These are phyloP conservation scores for Lycia hirtaria DNA, from an alignment of 2,888 invertebrate species.

Conservation along the genomic window DNA sequence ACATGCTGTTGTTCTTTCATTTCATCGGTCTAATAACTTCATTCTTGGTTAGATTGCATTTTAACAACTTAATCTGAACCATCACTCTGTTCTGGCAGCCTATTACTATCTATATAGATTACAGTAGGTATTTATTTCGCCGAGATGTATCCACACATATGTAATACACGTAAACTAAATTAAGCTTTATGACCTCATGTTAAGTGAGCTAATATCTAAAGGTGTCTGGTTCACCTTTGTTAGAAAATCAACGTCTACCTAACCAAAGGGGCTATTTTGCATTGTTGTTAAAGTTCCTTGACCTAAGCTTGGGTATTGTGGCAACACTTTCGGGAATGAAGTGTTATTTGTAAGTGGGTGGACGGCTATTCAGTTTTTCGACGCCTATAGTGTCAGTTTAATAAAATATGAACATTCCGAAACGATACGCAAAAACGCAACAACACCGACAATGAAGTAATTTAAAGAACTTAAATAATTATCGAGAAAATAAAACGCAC, in stretches of 20 bases:
- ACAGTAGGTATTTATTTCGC: too few relatives aligned
- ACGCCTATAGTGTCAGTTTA: slow-evolving; percentile 29
- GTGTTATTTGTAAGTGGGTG: slow-evolving; percentile 1
- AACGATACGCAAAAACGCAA: slow-evolving; percentile 51
- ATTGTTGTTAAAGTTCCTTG: slow-evolving; percentile 8
- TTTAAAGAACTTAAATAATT: slow-evolving; percentile 50
- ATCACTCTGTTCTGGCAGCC: too few relatives aligned
- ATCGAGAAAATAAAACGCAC: slow-evolving; percentile 23
- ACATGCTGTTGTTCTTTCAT: too few relatives aligned
- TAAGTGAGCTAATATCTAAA: slow-evolving; percentile 10
- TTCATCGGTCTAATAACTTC: too few relatives aligned
- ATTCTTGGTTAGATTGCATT: too few relatives aligned
- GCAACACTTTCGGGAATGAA: background rate
- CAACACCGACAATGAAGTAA: slow-evolving; percentile 59
- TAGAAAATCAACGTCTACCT: background rate
- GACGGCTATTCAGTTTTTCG: slow-evolving; percentile 8
- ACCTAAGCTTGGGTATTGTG: slow-evolving; percentile 2
- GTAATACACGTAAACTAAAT: background rate
- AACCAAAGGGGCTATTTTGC: background rate
- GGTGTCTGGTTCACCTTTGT: slow-evolving; percentile 10
- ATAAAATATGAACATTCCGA: slow-evolving; percentile 51
- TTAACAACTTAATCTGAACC: too few relatives aligned
- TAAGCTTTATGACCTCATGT: slow-evolving; percentile 3
- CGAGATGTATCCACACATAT: background rate
- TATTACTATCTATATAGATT: too few relatives aligned